These are phyloP conservation scores for Sarcophaga rosellei DNA, from an alignment of 2,888 invertebrate species.

Conservation along the genomic window DNA sequence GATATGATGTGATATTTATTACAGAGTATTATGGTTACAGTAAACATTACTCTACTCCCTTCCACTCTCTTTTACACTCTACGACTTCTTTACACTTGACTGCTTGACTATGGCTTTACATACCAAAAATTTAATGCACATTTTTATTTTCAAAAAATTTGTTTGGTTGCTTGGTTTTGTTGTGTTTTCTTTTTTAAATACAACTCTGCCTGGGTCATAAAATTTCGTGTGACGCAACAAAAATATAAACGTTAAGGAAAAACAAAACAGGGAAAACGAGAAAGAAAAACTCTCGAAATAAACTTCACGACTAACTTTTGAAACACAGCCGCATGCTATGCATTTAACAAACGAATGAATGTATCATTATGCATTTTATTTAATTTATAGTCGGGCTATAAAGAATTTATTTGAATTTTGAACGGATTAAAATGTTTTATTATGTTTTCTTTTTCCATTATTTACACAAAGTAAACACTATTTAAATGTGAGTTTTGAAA, in stretches of 20 bases:
- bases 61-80: background rate
- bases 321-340: background rate
- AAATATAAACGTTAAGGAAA: background rate
- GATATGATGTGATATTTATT: background rate
- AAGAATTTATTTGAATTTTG: constrained; percentile 24
- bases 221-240: background rate
- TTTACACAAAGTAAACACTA: background rate
- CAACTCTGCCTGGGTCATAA: background rate
- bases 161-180: background rate
- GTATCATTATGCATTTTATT: constrained; percentile 57
- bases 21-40: background rate
- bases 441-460: background rate
- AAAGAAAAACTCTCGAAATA: background rate
- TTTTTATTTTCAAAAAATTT: background rate
- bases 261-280: background rate
- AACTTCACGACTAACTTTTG: background rate
- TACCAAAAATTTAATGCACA: background rate
- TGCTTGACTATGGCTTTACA: background rate
- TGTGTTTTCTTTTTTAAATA: background rate
- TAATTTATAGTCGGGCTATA: constrained; percentile 63
- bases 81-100: background rate
- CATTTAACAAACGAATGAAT: background rate
- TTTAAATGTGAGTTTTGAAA: background rate
- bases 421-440: too few species aligned
- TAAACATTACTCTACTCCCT: background rate